Evolutionary conservation across 2,888 invertebrate genomes (phyloP), one percentile per base, ranked within the genome.

Genomic region (Octodonta nipae): DNA sequence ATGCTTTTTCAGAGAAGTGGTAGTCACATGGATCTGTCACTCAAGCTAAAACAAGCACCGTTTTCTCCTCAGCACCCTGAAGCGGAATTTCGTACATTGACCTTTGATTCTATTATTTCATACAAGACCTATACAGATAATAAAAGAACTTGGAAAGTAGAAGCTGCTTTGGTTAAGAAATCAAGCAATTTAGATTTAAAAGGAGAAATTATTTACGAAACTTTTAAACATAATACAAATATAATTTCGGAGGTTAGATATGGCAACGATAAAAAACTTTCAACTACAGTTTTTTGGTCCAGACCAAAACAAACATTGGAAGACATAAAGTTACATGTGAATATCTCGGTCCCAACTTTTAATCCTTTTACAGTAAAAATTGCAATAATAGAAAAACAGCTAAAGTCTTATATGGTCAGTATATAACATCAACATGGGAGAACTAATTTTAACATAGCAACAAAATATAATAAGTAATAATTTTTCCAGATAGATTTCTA

Each of bases 341-440:
- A 83, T 54, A 63, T 84, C 31, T 79, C 81, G 0, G 65, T 85
- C 26, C 84, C 85, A 0, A 74, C 76, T 1, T 70, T 81, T 40
- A 73, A 75, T 33, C 80, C 85, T 0, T 75, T 82, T 62, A 62
- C 73, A 1, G 57, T 78, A 2, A 68, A 71, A 30, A 61, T 73
- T 0, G 75, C 75, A 43, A 61, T 85, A 5, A 71, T 69, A 16
- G 85, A 83, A 52, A 78, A 79, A 46, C 66, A 65, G 26, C 59
- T 65, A 1, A 70, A 71, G 32, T 77, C 80, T 45, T 86, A 74
- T 52, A 75, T 77, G 58, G 81, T 80, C 58, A 64, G 65, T 59
- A 42, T 34, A 14, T 13, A 11, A 28, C 16, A 2, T 26, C n/a
- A 3, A 4, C 3, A 22, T 3, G 22, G 11, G 2, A 22, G 22